phyloP scores from a whole-genome alignment of 2,888 invertebrate species.

The Zygothrica quintamaculata region DNA sequence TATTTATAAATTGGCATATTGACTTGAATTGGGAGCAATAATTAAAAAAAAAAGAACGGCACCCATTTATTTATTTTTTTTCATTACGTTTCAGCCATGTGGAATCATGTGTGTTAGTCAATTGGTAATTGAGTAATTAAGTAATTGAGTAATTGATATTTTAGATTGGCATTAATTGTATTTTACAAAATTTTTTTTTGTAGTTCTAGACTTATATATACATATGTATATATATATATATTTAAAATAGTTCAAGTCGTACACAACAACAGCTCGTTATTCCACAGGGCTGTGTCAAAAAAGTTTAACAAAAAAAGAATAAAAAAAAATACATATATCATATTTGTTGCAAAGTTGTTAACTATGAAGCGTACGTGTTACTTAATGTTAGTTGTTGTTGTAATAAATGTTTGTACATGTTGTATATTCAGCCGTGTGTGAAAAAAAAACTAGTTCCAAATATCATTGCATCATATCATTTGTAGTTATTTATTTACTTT shows the following conservation, averaged over 20 bases:
- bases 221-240: conserved; percentile 5
- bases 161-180: conserved; percentile 39
- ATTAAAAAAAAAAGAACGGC: conserved; percentile 18
- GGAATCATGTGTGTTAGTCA: conserved; percentile 55
- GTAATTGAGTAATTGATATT: conserved; percentile 38
- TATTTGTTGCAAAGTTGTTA: conserved; percentile 61
- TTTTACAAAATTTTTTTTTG: conserved; percentile 7
- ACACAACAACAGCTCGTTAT: too few species aligned
- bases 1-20: conserved; percentile 66
- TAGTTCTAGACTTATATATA: conserved; percentile 18
- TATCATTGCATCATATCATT: conserved; percentile 54
- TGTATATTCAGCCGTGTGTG: conserved; percentile 60
- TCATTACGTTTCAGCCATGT: conserved; percentile 54
- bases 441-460: conserved; percentile 41
- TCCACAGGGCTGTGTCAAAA: conserved; percentile 62
- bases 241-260: conserved; percentile 22
- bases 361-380: conserved; percentile 51
- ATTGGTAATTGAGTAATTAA: conserved; percentile 16
- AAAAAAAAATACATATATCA: conserved; percentile 14
- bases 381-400: conserved; percentile 78
- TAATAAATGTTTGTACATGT: conserved; percentile 74
- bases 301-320: conserved; percentile 11
- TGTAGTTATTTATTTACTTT: conserved; percentile 49
- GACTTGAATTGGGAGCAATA: conserved; percentile 41
- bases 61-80: conserved; percentile 33